Base-by-base conservation (phyloP, 2,888 invertebrate species). In the Agriopis aurantiaria region DNA sequence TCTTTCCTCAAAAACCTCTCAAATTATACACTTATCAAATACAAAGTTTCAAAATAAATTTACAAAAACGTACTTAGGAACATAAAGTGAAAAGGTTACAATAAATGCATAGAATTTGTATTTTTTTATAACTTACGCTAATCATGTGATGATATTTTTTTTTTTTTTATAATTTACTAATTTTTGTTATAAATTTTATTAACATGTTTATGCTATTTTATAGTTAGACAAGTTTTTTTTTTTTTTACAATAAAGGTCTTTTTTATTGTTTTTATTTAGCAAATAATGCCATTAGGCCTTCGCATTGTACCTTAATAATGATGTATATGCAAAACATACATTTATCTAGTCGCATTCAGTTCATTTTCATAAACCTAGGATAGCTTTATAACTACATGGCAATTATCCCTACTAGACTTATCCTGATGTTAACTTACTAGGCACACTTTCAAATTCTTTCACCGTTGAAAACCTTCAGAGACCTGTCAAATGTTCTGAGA, bases 1-100 rank as follows among this genome's bases (percentile, higher is more conserved):
- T 88, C 91, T 88, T 88, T 88, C 87, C 89, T 91, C 88, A 90
- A 92, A 72, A 89, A 88, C 89, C 80, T 76, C 77, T 75, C 80
- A 80, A 79, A 61, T 40, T 48, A 60, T 49, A 75, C 75, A 78
- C 74, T 69, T 77, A 74, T 76, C 75, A 77, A 69, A 76, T 78
- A 80, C 74, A 65, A 58, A 70, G 63, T 75, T 69, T 77, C 76
- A 75, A 82, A 85, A 85, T 82, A 82, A 82, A 81, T 79, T 77
- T 75, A 77, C 71, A 79, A 68, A 78, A 79, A 78, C 80, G 80
- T 78, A 82, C 69, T 78, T 81, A 83, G 78, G 82, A 84, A 82
- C 78, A 72, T 77, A 78, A 77, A 70, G 75, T 80, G 75, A 71
- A 70, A 81, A 78, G 75, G 79, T 75, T 71, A 82, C 82, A 83